Evolutionary conservation across 2,113 vertebrate genomes (phyloP).

Genomic region (Calypte anna): DNA sequence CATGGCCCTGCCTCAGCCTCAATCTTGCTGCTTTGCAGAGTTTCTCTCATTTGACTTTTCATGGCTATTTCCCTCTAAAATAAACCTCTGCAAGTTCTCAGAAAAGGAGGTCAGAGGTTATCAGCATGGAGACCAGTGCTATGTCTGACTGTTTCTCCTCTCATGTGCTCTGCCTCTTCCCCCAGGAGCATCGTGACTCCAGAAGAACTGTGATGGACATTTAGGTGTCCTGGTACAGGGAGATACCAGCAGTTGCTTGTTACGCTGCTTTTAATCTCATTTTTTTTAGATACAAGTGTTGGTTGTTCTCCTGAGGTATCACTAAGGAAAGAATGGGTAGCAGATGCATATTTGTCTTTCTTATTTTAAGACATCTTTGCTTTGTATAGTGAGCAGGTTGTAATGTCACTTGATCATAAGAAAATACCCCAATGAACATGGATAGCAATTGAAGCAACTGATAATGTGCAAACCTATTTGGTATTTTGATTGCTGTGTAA

Average conservation of each 20-base stretch:
- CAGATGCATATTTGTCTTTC: background rate
- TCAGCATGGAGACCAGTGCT: background rate
- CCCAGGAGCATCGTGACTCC: fast-evolving
- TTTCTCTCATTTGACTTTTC: background rate
- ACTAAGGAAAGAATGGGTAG: background rate
- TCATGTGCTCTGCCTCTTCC: fast-evolving
- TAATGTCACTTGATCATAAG: background rate
- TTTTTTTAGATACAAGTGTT: fast-evolving
- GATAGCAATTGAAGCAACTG: background rate
- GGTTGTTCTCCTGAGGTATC: background rate
- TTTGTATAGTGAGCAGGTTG: background rate
- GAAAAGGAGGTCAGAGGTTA: background rate
- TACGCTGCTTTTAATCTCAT: background rate
- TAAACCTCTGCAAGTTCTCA: background rate
- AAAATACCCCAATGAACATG: background rate
- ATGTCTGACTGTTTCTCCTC: background rate
- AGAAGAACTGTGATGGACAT: background rate
- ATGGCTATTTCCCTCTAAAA: background rate
- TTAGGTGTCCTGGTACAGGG: background rate
- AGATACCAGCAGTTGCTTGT: fast-evolving
- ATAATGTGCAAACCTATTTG: background rate
- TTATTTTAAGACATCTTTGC: background rate
- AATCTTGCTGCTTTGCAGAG: background rate
- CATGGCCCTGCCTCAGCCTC: background rate
- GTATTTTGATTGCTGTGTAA: background rate